phyloP scores from a whole-genome alignment of 2,797 vertebrate genomes.

The Atherinosoma microstoma region DNA sequence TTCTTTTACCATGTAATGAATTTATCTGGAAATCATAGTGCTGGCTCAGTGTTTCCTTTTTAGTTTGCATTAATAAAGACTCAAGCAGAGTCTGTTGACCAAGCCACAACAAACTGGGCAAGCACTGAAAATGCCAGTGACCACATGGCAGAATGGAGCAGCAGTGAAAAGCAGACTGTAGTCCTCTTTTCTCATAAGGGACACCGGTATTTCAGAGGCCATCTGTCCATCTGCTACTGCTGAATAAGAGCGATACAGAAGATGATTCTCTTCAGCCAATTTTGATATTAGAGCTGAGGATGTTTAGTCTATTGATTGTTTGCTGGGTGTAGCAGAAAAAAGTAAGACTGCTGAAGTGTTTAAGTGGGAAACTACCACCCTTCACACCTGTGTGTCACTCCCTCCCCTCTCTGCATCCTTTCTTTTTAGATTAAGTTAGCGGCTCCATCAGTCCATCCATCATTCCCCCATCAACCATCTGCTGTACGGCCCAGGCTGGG shows the following conservation, averaged over 20 bases:
- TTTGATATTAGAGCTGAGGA: background rate
- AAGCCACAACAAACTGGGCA: background rate
- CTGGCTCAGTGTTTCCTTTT: background rate
- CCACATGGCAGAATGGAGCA: conserved; percentile 14
- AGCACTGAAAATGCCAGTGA: conserved; percentile 2
- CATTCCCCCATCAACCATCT: conserved; percentile 68
- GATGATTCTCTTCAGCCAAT: background rate
- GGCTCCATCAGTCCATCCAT: conserved; percentile 54
- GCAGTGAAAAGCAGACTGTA: conserved; percentile 43
- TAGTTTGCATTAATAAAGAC: background rate
- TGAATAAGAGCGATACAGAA: conserved; percentile 6
- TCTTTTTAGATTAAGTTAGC: conserved; percentile 26
- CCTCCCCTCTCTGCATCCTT: conserved; percentile 11
- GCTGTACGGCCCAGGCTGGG: conserved; percentile 39
- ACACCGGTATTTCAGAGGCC: conserved; percentile 57
- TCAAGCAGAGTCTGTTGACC: background rate
- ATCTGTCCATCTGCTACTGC: conserved; percentile 54
- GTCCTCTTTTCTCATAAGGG: background rate
- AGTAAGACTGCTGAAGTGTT: background rate
- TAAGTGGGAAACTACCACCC: background rate
- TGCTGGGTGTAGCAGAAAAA: conserved; percentile 13
- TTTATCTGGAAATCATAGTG: background rate
- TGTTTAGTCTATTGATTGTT: background rate
- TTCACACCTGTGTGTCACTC: conserved; percentile 11
- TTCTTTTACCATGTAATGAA: background rate